Conservation (phyloP, 1,140 invertebrate genomes). For the Lepidurus apus region DNA sequence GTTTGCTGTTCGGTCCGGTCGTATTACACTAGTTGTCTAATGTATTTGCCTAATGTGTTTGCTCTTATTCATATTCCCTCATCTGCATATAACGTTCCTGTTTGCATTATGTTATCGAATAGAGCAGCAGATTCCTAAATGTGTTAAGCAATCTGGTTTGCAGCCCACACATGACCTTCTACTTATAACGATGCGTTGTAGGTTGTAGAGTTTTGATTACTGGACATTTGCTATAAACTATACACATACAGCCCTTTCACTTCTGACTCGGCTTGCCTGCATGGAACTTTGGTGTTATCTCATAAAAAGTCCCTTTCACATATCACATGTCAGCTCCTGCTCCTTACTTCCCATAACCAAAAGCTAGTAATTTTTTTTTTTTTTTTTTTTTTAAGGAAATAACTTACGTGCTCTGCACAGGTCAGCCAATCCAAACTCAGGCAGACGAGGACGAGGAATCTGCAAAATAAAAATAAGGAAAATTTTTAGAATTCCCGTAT, state of each 20-base stretch:
- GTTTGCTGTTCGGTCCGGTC: not conserved
- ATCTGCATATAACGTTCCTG: not conserved
- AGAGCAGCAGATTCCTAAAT: not conserved
- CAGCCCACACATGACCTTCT: slow-evolving; percentile 17
- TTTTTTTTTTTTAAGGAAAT: too few relatives aligned
- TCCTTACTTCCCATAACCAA: not conserved
- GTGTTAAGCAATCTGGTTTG: not conserved
- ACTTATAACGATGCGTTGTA: not conserved
- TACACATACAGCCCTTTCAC: not conserved
- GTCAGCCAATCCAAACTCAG: not conserved
- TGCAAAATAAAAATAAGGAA: not conserved
- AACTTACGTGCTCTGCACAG: slow-evolving; percentile 9
- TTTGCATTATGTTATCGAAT: not conserved
- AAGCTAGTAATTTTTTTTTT: too few relatives aligned
- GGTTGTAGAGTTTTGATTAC: not conserved
- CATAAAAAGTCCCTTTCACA: not conserved
- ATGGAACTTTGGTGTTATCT: not conserved
- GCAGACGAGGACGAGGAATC: not conserved
- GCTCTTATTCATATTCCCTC: not conserved
- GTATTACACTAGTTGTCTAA: not conserved
- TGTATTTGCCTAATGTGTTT: not conserved
- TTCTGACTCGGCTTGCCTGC: not conserved
- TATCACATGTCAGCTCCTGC: not conserved
- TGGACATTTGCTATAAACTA: not conserved
- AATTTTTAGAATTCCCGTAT: not conserved